These are phyloP conservation scores for Caerostris extrusa DNA, from an alignment of 1,140 invertebrate species.

Conservation along the genomic window DNA sequence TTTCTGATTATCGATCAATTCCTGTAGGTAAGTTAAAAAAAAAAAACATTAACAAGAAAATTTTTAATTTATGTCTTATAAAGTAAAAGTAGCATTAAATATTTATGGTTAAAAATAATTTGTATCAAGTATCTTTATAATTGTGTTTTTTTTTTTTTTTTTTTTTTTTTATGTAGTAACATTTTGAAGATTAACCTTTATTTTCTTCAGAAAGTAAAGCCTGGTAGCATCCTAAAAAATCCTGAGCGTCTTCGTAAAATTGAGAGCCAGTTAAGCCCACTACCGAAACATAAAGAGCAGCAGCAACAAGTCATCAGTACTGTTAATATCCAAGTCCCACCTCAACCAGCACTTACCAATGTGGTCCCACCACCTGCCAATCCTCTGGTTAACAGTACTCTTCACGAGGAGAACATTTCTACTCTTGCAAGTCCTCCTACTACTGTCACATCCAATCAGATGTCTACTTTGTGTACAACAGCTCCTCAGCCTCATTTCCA, in stretches of 20 bases:
- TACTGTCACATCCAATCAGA: constrained; percentile 78
- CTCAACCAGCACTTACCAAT: constrained; percentile 57
- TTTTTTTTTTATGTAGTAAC: too few relatives aligned
- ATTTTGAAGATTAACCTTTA: too few relatives aligned
- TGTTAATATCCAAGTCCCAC: constrained; percentile 75
- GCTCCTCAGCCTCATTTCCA: constrained; percentile 92
- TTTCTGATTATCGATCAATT: too few relatives aligned
- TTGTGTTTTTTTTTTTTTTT: too few relatives aligned
- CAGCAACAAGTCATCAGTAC: constrained; percentile 64
- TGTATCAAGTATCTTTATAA: too few relatives aligned
- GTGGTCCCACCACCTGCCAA: constrained; percentile 78
- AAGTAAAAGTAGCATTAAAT: too few relatives aligned
- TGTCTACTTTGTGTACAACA: constrained; percentile 80
- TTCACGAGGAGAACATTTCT: constrained; percentile 48
- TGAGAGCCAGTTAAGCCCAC: constrained; percentile 90
- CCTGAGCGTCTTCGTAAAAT: constrained; percentile 88
- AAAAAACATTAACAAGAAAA: too few relatives aligned
- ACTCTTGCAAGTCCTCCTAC: constrained; percentile 79
- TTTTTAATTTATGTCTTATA: too few relatives aligned
- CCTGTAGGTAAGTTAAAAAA: too few relatives aligned
- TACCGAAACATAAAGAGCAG: constrained; percentile 79
- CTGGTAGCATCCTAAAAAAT: constrained; percentile 90
- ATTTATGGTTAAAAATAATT: too few relatives aligned
- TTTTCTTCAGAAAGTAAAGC: constrained; percentile 86
- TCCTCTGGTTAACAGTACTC: constrained; percentile 25